Conservation (phyloP, 2,797 vertebrate species). For the Mus caroli region DNA sequence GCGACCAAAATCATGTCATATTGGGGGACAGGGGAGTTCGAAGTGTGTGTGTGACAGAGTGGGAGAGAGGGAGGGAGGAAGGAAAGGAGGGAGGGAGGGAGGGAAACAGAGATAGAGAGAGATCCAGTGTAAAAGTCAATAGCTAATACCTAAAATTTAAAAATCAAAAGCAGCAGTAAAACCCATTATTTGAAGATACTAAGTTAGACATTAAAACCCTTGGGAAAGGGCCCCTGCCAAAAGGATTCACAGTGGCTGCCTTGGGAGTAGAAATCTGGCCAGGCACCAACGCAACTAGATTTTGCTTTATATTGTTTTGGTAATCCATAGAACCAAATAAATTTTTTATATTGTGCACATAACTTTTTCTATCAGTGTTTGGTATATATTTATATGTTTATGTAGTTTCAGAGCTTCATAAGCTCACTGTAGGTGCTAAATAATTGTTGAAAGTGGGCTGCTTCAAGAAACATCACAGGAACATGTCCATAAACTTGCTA, state of each 20-base stretch:
- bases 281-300: neutral
- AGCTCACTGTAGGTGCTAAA: neutral
- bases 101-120: neutral
- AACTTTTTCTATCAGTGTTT: neutral
- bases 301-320: neutral
- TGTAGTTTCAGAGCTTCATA: neutral
- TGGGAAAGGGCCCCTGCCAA: neutral
- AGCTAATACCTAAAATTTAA: conserved; percentile 17
- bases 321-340: neutral
- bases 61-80: neutral
- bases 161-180: neutral
- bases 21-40: neutral
- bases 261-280: neutral
- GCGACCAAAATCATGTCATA: neutral
- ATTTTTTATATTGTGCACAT: neutral
- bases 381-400: neutral
- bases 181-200: neutral
- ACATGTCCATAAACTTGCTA: neutral
- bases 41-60: neutral
- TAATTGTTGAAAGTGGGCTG: neutral
- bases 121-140: neutral
- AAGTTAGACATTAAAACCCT: neutral
- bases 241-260: neutral
- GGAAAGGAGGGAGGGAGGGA: neutral
- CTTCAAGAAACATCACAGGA: neutral